phyloP scores from a whole-genome alignment of 2,888 invertebrate species.

The Torymus auratus region DNA sequence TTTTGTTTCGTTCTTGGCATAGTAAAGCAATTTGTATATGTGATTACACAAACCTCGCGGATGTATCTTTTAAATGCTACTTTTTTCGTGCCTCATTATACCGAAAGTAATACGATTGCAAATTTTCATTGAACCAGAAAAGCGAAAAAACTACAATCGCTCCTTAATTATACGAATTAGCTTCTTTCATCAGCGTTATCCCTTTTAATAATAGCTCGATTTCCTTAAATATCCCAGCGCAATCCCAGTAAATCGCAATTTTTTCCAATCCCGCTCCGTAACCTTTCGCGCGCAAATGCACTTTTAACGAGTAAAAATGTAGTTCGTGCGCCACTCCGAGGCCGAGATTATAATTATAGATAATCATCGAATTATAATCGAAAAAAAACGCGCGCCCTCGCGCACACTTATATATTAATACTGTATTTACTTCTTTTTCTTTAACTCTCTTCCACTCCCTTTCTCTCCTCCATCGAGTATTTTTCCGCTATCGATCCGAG shows the following conservation, averaged over 20 bases:
- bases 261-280: constrained; percentile 37
- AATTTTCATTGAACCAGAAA: too few species aligned
- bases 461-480: neutral
- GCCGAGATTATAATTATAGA: constrained; percentile 54
- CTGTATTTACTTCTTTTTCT: neutral
- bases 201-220: neutral
- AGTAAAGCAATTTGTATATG: too few species aligned
- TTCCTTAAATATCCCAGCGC: constrained; percentile 2
- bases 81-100: too few species aligned
- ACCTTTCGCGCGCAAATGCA: too few species aligned
- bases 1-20: too few species aligned
- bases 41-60: too few species aligned
- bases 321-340: neutral
- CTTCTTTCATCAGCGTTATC: too few species aligned
- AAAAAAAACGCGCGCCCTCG: neutral
- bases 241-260: constrained; percentile 18
- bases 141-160: too few species aligned
- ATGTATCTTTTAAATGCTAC: too few species aligned
- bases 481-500: too few species aligned
- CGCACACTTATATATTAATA: neutral
- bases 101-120: too few species aligned
- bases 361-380: constrained; percentile 32
- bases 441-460: neutral
- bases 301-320: neutral
- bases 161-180: too few species aligned